Evolutionary conservation across 2,797 vertebrate species (phyloP).

Genomic region (Tenualosa ilisha): DNA sequence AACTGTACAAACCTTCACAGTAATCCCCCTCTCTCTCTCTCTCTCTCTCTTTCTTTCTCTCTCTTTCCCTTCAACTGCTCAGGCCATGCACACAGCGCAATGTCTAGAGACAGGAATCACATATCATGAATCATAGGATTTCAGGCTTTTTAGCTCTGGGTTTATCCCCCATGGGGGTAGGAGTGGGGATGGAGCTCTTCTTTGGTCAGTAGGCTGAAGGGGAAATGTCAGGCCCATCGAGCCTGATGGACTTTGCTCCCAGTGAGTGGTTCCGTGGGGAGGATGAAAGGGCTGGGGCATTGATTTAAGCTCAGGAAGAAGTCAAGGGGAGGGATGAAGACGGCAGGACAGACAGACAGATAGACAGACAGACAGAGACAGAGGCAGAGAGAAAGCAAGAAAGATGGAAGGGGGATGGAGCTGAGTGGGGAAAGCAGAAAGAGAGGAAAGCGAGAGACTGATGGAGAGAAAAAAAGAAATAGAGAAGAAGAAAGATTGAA

Average conservation of each 20-base stretch:
- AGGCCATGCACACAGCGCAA: not conserved
- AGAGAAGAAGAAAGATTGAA: not conserved
- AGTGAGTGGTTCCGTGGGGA: slow-evolving; percentile 59
- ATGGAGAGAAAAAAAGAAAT: not conserved
- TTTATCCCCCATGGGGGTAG: slow-evolving; percentile 63
- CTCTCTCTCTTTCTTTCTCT: not conserved
- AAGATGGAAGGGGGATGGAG: not conserved
- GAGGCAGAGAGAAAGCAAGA: not conserved
- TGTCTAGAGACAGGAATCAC: slow-evolving; percentile 40
- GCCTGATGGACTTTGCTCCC: slow-evolving; percentile 63
- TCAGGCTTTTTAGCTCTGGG: slow-evolving; percentile 59
- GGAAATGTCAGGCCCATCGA: slow-evolving; percentile 62
- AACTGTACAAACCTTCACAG: not conserved
- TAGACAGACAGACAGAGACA: slow-evolving; percentile 21
- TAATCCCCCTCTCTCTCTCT: not conserved
- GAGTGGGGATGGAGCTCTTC: slow-evolving; percentile 55
- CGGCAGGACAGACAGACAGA: slow-evolving; percentile 39
- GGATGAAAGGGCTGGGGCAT: slow-evolving; percentile 64
- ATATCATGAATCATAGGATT: slow-evolving; percentile 72
- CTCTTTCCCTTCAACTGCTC: not conserved
- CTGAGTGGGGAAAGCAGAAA: not conserved
- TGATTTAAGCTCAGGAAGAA: slow-evolving; percentile 65
- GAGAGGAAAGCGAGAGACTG: not conserved
- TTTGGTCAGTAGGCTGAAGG: slow-evolving; percentile 57
- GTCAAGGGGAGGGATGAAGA: slow-evolving; percentile 59